These are phyloP conservation scores for Urocolius indicus DNA, from an alignment of 2,113 vertebrate species.

Conservation along the genomic window DNA sequence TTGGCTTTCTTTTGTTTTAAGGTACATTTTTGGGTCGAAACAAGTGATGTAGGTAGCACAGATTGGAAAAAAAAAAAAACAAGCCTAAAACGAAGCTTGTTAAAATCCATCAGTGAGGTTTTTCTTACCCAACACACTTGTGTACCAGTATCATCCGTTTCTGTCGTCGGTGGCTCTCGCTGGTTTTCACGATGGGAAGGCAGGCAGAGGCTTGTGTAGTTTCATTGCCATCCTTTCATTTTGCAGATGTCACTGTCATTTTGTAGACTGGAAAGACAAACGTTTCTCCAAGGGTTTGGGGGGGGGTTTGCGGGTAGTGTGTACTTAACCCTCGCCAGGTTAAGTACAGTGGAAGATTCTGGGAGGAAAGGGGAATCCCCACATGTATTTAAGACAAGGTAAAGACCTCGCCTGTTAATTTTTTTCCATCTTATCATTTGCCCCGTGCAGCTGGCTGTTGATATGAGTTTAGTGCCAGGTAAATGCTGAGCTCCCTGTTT, in stretches of 20 bases:
- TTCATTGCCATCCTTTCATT: neutral
- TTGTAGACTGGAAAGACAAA: neutral
- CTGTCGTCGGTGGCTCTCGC: neutral
- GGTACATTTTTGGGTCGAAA: neutral
- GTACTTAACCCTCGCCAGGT: neutral
- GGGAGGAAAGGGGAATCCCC: neutral
- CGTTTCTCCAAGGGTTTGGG: too few relatives aligned
- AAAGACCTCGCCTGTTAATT: neutral
- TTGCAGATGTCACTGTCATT: neutral
- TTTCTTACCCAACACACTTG: neutral
- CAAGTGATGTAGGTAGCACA: neutral
- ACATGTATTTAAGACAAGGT: neutral
- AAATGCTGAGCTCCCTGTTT: neutral
- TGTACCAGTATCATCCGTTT: rapidly evolving
- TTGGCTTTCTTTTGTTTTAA: constrained; percentile 35
- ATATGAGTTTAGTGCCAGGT: neutral
- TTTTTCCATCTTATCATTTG: neutral
- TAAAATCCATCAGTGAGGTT: neutral
- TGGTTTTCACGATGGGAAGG: neutral
- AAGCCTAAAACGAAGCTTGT: neutral
- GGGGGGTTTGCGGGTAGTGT: too few relatives aligned
- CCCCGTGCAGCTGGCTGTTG: neutral
- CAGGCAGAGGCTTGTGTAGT: neutral
- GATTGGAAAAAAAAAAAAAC: too few relatives aligned
- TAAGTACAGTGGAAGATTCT: neutral